Percentiles rank a stretch among this genome's conserved stretches.
phyloP scores from a whole-genome alignment of 2,797 vertebrate genomes.

The Mormyrops attenuatus region DNA sequence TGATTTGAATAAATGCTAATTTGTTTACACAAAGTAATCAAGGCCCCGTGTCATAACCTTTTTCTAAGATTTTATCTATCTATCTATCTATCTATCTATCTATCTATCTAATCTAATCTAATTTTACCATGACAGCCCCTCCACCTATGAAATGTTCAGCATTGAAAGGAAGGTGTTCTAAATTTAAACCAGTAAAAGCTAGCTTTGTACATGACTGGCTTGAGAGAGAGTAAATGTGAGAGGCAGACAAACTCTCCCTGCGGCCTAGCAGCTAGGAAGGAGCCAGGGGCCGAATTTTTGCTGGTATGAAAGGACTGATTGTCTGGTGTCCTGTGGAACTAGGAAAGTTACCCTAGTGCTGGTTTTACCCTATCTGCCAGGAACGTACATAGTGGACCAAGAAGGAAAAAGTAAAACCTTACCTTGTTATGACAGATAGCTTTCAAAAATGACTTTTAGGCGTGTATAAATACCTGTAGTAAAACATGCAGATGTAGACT shows the following conservation, averaged over 20 bases:
- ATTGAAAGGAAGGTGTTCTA: slow-evolving; percentile 55
- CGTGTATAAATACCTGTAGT: slow-evolving; percentile 59
- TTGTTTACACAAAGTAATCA: slow-evolving; percentile 58
- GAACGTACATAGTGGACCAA: slow-evolving; percentile 38
- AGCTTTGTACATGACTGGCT: slow-evolving; percentile 56
- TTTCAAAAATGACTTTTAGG: slow-evolving; percentile 45
- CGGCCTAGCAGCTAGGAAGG: slow-evolving; percentile 42
- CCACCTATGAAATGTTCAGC: slow-evolving; percentile 41
- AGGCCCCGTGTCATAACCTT: slow-evolving; percentile 52
- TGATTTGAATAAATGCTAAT: slow-evolving; percentile 64
- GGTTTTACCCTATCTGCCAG: slow-evolving; percentile 63
- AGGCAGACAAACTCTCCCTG: slow-evolving; percentile 35
- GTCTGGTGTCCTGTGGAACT: slow-evolving; percentile 59
- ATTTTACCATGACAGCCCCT: slow-evolving; percentile 44
- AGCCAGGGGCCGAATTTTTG: slow-evolving; percentile 54
- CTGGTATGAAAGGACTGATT: slow-evolving; percentile 71
- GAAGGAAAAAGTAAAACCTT: slow-evolving; percentile 31
- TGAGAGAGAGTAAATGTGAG: slow-evolving; percentile 20
- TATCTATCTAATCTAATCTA: slow-evolving; percentile 32
- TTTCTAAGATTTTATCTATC: neutral
- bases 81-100: slow-evolving; percentile 34
- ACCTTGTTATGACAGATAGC: slow-evolving; percentile 53
- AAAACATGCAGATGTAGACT: slow-evolving; percentile 29
- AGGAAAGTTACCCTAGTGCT: slow-evolving; percentile 70
- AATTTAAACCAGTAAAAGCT: slow-evolving; percentile 69